phyloP scores from a whole-genome alignment of 2,113 vertebrate genomes.

The Oostethus manadensis region DNA sequence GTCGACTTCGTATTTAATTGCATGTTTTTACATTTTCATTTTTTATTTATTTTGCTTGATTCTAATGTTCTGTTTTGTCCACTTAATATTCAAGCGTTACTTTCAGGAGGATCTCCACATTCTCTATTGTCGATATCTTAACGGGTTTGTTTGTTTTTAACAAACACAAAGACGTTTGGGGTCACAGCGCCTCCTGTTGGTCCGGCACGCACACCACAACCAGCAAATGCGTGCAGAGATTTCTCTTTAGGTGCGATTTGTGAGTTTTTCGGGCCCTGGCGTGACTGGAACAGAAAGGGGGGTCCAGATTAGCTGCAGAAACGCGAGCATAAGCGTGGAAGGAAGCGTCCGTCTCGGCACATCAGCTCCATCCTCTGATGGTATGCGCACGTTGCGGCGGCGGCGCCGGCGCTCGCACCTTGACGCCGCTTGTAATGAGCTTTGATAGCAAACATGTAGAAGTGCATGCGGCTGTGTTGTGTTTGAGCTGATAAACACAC shows the following conservation, averaged over 20 bases:
- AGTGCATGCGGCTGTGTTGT: constrained; percentile 44
- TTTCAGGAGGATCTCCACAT: too few species aligned
- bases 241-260: neutral
- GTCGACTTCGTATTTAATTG: too few species aligned
- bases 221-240: neutral
- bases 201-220: neutral
- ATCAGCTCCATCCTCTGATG: neutral
- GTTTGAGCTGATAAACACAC: constrained; percentile 39
- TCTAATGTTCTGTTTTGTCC: neutral
- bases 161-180: neutral
- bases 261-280: neutral
- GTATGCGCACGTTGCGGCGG: neutral
- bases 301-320: too few species aligned
- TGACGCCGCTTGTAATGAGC: neutral
- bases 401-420: neutral
- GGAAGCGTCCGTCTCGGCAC: neutral
- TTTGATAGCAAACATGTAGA: constrained; percentile 37
- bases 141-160: too few species aligned
- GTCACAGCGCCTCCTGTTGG: neutral
- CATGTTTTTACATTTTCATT: neutral
- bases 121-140: too few species aligned
- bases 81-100: neutral
- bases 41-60: neutral
- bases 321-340: neutral
- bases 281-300: neutral